Conservation (phyloP, 2,888 invertebrate species). For the Autographa pulchrina region DNA sequence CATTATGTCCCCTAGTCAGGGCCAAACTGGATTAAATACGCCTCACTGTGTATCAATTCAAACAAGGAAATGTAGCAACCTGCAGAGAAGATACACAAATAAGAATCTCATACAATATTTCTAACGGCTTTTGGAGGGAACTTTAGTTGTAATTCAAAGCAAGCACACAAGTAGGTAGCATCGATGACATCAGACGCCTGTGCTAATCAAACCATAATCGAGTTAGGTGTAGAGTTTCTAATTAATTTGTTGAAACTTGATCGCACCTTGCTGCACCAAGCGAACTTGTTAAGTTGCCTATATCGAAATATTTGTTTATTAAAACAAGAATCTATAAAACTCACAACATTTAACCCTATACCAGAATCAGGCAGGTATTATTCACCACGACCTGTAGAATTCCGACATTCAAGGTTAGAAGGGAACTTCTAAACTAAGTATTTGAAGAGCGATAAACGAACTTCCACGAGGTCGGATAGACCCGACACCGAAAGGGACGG, state of each 20-base stretch:
- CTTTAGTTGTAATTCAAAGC: background rate
- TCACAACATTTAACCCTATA: background rate
- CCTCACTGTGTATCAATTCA: background rate
- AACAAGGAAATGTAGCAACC: background rate
- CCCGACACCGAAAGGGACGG: slow-evolving; percentile 69
- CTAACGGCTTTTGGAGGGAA: background rate
- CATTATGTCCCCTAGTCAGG: background rate
- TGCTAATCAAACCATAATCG: slow-evolving; percentile 21
- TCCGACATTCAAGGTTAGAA: slow-evolving; percentile 83
- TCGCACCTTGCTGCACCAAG: slow-evolving; percentile 17
- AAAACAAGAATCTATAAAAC: background rate
- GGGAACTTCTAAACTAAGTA: slow-evolving; percentile 83
- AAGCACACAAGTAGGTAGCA: background rate
- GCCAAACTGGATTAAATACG: background rate
- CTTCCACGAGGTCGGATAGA: slow-evolving; percentile 73
- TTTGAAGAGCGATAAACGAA: slow-evolving; percentile 85
- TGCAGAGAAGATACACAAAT: background rate
- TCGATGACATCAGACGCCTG: slow-evolving; percentile 11
- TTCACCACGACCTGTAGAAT: slow-evolving; percentile 69
- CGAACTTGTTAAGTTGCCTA: slow-evolving; percentile 4
- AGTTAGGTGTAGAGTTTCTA: slow-evolving; percentile 23
- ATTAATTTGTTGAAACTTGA: slow-evolving; percentile 30
- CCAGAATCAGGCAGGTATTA: slow-evolving; percentile 46
- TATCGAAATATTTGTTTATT: background rate
- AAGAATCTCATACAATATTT: slow-evolving; percentile 13